These are phyloP conservation scores for Brachyrhaphis roseni DNA, from an alignment of 2,797 vertebrate species.

Conservation along the genomic window DNA sequence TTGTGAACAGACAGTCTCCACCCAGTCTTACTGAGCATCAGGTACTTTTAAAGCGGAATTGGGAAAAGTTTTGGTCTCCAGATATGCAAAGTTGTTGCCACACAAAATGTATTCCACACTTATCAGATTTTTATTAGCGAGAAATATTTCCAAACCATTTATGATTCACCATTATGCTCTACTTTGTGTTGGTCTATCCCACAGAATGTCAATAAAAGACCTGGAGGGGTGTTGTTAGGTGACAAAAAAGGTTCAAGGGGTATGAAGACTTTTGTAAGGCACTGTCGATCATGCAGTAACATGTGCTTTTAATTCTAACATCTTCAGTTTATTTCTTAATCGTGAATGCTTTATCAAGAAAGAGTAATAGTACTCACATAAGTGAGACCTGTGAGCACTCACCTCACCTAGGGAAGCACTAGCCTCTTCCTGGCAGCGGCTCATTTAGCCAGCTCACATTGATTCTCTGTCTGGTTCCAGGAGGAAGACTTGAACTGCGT, in stretches of 20 bases:
- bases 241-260: background rate
- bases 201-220: background rate
- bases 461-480: slow-evolving; percentile 73
- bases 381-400: slow-evolving; percentile 21
- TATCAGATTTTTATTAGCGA: background rate
- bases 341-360: slow-evolving; percentile 15
- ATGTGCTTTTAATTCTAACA: background rate
- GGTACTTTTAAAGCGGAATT: background rate
- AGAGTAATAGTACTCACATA: slow-evolving; percentile 7
- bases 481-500: slow-evolving; percentile 98
- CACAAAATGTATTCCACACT: background rate
- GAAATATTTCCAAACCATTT: background rate
- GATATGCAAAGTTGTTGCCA: background rate
- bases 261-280: background rate
- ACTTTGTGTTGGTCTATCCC: background rate
- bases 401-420: slow-evolving; percentile 7
- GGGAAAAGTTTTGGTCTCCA: background rate
- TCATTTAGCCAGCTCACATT: slow-evolving; percentile 23
- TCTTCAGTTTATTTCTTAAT: background rate
- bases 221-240: background rate
- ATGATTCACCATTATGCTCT: background rate
- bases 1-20: background rate
- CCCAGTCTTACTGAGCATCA: background rate
- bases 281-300: background rate
- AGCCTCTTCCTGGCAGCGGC: slow-evolving; percentile 16